A percentile compares a stretch with the other conserved stretches of the same genome.
Conservation (phyloP, 2,888 invertebrate species). For the Slavum lentiscoides region DNA sequence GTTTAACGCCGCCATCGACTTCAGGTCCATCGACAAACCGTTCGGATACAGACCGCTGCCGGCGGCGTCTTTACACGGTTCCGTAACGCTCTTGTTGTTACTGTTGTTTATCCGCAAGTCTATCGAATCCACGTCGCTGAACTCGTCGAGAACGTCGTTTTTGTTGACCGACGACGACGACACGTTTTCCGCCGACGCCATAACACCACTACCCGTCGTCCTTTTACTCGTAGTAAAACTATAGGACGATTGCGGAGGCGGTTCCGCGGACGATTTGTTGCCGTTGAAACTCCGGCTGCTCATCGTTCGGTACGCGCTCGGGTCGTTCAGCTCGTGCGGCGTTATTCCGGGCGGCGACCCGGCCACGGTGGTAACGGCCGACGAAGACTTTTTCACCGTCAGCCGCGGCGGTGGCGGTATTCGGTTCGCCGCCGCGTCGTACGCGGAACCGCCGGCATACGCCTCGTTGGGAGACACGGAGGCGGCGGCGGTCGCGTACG, state of each 20-base stretch:
- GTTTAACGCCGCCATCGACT: not conserved
- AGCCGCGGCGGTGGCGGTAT: not conserved
- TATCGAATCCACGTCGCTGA: conserved; percentile 35
- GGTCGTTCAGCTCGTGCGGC: conserved; percentile 25
- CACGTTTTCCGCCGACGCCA: not conserved
- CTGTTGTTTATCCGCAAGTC: conserved; percentile 27
- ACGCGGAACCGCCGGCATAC: not conserved
- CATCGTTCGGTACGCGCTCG: not conserved
- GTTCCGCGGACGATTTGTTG: no score
- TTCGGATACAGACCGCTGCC: not conserved
- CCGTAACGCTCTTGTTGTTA: no score
- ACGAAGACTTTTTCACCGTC: conserved; percentile 6
- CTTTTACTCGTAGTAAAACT: conserved; percentile 23
- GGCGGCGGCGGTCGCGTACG: not conserved
- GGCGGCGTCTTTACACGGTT: not conserved
- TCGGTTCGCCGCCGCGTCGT: conserved; percentile 2
- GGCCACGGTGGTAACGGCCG: conserved; percentile 15
- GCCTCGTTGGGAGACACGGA: conserved; percentile 26
- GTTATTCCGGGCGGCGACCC: not conserved
- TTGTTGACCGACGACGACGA: not conserved
- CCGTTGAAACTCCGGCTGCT: conserved; percentile 32
- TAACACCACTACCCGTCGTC: not conserved
- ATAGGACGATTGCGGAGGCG: conserved; percentile 5
- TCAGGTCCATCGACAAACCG: conserved; percentile 24
- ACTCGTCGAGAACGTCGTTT: conserved; percentile 15